Evolutionary conservation across 2,113 vertebrate species (phyloP), one percentile per base, ranked within the genome.

Genomic region (Chinchilla lanigera): DNA sequence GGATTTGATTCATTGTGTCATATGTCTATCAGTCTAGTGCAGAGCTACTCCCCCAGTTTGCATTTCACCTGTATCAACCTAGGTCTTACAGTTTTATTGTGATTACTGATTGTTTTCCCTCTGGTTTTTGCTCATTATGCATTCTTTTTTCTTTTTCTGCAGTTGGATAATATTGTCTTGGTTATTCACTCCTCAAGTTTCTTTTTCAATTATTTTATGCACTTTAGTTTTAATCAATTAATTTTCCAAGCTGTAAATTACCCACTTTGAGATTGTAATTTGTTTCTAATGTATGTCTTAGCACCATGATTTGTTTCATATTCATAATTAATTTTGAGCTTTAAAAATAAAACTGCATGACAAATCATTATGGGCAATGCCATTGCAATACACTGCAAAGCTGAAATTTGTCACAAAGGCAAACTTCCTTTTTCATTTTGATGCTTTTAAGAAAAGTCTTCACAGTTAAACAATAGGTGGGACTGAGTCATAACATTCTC

Each of bases 321-420:
- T 97, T 98, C 97, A 89, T 98, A 99, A 99, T 98, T 98, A 98
- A 98, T 98, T 98, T 98, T 98, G 97, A 98, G 95, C 98, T 98
- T 98, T 98, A 96, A 98, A 98, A 97, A 98, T 98, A 98, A 98
- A 98, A 98, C 97, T 97, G 96, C 93, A 58, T 98, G 98, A 97
- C 96, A 98, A 96, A 98, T 98, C 6, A 89, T 98, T 98, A 96
- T 35, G 52, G 97, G 94, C 89, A 96, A 96, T 97, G 95, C 96
- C 96, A 97, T 97, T 97, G 41, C 84, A 73, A 89, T n/a, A 89
- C 93, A 78, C 92, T 87, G 93, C 96, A 96, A 97, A 97, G 89
- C 94, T 97, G 94, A 98, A 96, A 97, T 97, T 95, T 82, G 41
- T 97, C 71, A 93, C 94, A 71, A 58, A 94, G 85, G 92, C 85